phyloP scores from a whole-genome alignment of 1,140 invertebrate species.

The Tetramorium parvispinum region DNA sequence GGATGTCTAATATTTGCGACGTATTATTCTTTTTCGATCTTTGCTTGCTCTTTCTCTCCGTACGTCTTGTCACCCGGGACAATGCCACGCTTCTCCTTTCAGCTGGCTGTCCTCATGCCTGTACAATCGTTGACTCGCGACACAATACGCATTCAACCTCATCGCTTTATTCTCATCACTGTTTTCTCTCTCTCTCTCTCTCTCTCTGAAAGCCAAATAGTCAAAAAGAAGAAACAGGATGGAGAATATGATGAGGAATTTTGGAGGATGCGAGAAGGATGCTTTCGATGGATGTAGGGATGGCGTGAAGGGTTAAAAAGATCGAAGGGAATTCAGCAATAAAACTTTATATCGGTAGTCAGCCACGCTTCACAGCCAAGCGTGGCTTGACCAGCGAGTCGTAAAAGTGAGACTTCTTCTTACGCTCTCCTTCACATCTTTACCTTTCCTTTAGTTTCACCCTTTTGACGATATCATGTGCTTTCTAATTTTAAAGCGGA shows the following conservation, averaged over 20 bases:
- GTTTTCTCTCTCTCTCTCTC: background rate
- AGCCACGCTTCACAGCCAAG: slow-evolving; percentile 16
- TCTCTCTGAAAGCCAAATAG: slow-evolving; percentile 11
- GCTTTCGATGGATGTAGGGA: background rate
- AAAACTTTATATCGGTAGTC: slow-evolving; percentile 65
- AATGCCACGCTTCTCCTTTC: slow-evolving; percentile 61
- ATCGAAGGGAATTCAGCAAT: slow-evolving; percentile 58
- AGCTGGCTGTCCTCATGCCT: slow-evolving; percentile 19
- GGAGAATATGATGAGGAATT: slow-evolving; percentile 1
- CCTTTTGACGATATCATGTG: background rate
- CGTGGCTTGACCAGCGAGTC: slow-evolving; percentile 41
- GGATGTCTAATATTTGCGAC: slow-evolving; percentile 25
- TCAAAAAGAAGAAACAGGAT: slow-evolving; percentile 18
- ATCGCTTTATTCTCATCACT: slow-evolving; percentile 17
- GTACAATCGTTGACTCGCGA: slow-evolving; percentile 40
- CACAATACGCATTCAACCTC: slow-evolving; percentile 61
- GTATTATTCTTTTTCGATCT: background rate
- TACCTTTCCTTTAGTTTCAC: background rate
- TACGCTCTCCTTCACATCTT: background rate
- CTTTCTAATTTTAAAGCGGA: slow-evolving; percentile 27
- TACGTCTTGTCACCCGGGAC: slow-evolving; percentile 58
- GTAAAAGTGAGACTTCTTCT: slow-evolving; percentile 17
- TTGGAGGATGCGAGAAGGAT: background rate
- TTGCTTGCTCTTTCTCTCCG: slow-evolving; percentile 33
- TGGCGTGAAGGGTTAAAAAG: slow-evolving; percentile 29